Evolutionary conservation across 2,797 vertebrate species (phyloP).

Genomic region (Jordanella pulchra): DNA sequence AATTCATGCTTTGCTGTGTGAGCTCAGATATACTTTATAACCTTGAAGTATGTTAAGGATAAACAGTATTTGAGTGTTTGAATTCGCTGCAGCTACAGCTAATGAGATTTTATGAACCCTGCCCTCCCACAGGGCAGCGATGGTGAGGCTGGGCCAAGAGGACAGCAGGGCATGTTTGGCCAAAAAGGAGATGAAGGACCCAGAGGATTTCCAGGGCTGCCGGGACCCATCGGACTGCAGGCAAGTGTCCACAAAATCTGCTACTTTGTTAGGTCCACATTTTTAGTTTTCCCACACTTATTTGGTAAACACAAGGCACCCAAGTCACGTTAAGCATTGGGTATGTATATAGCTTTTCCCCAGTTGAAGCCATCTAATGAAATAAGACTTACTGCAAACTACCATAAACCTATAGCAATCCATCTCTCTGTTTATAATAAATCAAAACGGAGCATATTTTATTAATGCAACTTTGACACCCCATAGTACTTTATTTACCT

Average conservation of each 20-base stretch:
- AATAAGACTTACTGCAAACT: constrained; percentile 40
- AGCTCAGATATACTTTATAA: constrained; percentile 24
- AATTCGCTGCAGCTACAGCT: constrained; percentile 16
- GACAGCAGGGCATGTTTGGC: constrained; percentile 99
- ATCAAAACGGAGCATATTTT: constrained; percentile 68
- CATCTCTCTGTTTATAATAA: constrained; percentile 65
- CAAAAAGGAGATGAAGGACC: constrained; percentile 98
- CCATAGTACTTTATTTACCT: constrained; percentile 61
- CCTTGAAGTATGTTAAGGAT: constrained; percentile 50
- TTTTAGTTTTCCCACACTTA: background rate
- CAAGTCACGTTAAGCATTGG: constrained; percentile 26
- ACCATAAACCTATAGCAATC: constrained; percentile 48
- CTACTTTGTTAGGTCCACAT: background rate
- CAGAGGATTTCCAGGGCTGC: constrained; percentile 95
- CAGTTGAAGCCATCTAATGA: constrained; percentile 23
- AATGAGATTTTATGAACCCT: constrained; percentile 39
- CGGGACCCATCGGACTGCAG: constrained; percentile 95
- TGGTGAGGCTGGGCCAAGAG: constrained; percentile 93
- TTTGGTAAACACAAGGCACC: constrained; percentile 18
- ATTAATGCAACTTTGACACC: constrained; percentile 62
- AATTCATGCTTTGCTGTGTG: constrained; percentile 8
- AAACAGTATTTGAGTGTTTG: constrained; percentile 21
- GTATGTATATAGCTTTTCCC: constrained; percentile 21
- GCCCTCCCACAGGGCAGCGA: constrained; percentile 87
- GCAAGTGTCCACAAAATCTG: constrained; percentile 64